These are phyloP conservation scores for Setipinna tenuifilis DNA, from an alignment of 2,797 vertebrate species.

Conservation along the genomic window DNA sequence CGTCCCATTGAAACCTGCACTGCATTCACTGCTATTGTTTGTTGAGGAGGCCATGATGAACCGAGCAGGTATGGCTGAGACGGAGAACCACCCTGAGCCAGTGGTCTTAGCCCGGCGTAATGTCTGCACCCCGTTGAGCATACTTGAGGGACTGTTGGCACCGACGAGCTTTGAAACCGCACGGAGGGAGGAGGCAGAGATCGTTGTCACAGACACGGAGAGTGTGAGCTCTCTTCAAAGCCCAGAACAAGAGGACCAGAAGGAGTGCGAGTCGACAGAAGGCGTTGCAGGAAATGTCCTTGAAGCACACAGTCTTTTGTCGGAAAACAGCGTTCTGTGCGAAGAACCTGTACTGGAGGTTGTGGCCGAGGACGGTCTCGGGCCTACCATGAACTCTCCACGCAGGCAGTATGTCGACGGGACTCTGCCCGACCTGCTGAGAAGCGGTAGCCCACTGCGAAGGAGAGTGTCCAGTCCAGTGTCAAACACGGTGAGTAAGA, in stretches of 20 bases:
- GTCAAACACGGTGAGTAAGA: slow-evolving; percentile 64
- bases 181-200: background rate
- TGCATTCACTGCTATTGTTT: background rate
- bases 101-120: background rate
- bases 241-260: background rate
- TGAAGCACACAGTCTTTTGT: background rate
- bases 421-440: slow-evolving; percentile 73
- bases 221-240: background rate
- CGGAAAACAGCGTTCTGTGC: background rate
- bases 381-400: background rate
- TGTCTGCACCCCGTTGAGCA: background rate
- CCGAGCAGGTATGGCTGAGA: background rate
- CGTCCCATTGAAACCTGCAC: background rate
- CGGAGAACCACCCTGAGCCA: background rate
- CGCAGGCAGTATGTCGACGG: background rate
- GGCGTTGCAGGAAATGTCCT: background rate
- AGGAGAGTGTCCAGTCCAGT: slow-evolving; percentile 75
- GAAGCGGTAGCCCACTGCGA: slow-evolving; percentile 65
- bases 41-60: background rate
- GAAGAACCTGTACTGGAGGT: background rate
- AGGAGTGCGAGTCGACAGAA: background rate
- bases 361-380: background rate
- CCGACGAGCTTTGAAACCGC: background rate
- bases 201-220: background rate
- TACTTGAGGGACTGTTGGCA: background rate